Conservation (phyloP, 2,113 vertebrate genomes). For the Lucifuga dentata region DNA sequence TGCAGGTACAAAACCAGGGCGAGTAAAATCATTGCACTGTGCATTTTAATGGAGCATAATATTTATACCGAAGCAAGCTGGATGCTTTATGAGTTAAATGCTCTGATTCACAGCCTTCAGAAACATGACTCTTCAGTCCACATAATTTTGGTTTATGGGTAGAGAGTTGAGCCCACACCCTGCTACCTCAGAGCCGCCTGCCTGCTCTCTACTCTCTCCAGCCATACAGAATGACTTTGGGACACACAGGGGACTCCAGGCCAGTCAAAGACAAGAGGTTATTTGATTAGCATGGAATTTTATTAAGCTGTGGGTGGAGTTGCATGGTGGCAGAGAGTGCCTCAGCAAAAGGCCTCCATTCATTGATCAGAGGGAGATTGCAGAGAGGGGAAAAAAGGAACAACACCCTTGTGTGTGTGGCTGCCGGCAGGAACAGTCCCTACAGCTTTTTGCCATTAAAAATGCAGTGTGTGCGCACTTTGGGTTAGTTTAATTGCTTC, state of each 20-base stretch:
- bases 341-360: conserved; percentile 83
- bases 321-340: conserved; percentile 67
- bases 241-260: conserved; percentile 74
- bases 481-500: conserved; percentile 68
- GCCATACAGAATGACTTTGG: conserved; percentile 69
- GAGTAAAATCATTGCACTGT: conserved; percentile 66
- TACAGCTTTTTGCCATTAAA: conserved; percentile 76
- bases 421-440: conserved; percentile 70
- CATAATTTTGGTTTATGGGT: conserved; percentile 81
- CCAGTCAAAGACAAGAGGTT: conserved; percentile 85
- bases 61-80: conserved; percentile 69
- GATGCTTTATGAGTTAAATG: conserved; percentile 74
- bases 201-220: conserved; percentile 66
- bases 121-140: conserved; percentile 77
- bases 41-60: conserved; percentile 69
- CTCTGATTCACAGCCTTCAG: conserved; percentile 74
- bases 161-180: conserved; percentile 77
- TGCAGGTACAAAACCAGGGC: conserved; percentile 60
- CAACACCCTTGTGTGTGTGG: conserved; percentile 80
- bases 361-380: conserved; percentile 79
- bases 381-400: conserved; percentile 62
- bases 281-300: conserved; percentile 87
- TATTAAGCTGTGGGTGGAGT: conserved; percentile 85
- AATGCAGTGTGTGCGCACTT: conserved; percentile 70
- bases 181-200: conserved; percentile 77